Evolutionary conservation across 2,113 vertebrate species (phyloP).

Genomic region (Myodes glareolus): DNA sequence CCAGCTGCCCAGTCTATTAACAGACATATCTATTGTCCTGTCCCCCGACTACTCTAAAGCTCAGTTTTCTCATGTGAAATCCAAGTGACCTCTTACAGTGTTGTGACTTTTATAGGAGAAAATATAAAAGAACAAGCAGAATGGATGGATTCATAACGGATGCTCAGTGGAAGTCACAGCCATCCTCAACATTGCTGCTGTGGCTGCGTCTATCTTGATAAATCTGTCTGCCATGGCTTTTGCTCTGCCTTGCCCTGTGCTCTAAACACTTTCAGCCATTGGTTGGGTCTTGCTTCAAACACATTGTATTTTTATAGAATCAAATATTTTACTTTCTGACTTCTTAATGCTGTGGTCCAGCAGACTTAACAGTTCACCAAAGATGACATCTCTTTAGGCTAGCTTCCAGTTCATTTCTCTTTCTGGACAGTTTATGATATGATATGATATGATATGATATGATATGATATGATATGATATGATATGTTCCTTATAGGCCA

Average conservation of each 20-base stretch:
- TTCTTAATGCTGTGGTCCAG: background rate
- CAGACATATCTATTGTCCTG: background rate
- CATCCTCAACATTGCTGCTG: background rate
- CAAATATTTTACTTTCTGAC: background rate
- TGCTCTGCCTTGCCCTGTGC: background rate
- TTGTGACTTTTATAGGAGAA: conserved; percentile 16
- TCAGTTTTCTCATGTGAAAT: background rate
- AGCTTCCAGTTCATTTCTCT: background rate
- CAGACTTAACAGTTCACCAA: background rate
- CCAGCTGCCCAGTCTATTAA: background rate
- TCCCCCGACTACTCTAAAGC: background rate
- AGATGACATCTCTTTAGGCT: background rate
- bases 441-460: background rate
- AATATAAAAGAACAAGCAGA: conserved; percentile 10
- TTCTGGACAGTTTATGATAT: background rate
- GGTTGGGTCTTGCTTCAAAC: background rate
- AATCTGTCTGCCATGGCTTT: background rate
- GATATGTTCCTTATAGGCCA: background rate
- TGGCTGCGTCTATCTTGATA: background rate
- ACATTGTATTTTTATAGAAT: conserved; percentile 1
- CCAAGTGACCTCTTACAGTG: background rate
- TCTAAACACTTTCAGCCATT: background rate
- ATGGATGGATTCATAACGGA: background rate
- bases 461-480: too few relatives aligned
- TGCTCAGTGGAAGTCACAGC: background rate